Evolutionary conservation across 2,113 vertebrate species (phyloP), one percentile per base, ranked within the genome.

Genomic region (Psilopsiagon aurifrons): DNA sequence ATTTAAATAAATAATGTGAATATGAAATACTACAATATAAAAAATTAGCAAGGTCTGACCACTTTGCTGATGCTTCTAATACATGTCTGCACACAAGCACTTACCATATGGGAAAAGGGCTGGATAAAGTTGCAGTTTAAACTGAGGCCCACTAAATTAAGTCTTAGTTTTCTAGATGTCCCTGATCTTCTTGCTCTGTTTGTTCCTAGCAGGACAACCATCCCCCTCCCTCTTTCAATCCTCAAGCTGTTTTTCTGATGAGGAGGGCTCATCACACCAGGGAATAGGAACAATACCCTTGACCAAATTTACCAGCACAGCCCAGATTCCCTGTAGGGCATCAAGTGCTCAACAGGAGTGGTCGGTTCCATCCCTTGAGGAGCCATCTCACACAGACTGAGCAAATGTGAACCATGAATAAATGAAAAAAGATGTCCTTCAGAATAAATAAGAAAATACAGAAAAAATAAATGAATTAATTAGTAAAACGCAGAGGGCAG

Each of bases 331-430:
- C 71, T 1, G 2, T 8, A 67, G 12, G 28, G 15, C 70, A 75
- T 29, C 18, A 84, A 59, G 17, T 31, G 31, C 17, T 68, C 1
- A 0, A 31, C 0, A 2, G 46, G 27, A 55, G 6, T 18, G 7
- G 20, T 28, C 0, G 0, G 23, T 20, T 83, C 13, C 22, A 28
- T 43, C 43, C 46, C 23, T 51, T 51, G 29, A 57, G 70, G 31
- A 83, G 52, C 28, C 49, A 33, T 47, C 15, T 35, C 31, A 54
- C 29, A 31, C 12, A 54, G 24, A 59, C 37, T 33, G 80, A 63
- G n/a, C 6, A 13, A 76, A 92, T 17, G 9, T 52, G 59, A 87
- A 23, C 25, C 22, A 37, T 12, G 22, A 81, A 59, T 51, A 64
- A 43, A 74, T 47, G 27, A 2, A n/a, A 47, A 88, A 77, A 54